Evolutionary conservation across 1,140 invertebrate genomes (phyloP).

Genomic region (Stegodyphus mimosarum): DNA sequence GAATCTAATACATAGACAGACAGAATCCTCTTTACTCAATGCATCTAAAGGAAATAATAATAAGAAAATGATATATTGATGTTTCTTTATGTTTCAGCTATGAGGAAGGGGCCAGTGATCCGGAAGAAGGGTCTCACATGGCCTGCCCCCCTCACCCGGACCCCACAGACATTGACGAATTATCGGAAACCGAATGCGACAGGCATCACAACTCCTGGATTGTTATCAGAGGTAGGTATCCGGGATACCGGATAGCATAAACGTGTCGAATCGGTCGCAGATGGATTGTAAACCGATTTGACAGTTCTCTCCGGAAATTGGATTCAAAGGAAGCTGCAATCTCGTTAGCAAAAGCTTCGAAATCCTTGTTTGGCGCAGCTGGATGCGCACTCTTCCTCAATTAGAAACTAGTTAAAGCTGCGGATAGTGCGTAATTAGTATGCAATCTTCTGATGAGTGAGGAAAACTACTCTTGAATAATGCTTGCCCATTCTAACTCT

Average conservation of each 20-base stretch:
- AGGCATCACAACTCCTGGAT: constrained; percentile 60
- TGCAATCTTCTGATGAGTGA: too few relatives aligned
- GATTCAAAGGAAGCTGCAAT: not conserved
- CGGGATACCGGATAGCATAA: not conserved
- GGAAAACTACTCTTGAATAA: too few relatives aligned
- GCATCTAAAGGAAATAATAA: too few relatives aligned
- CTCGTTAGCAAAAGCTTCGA: not conserved
- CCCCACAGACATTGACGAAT: constrained; percentile 56
- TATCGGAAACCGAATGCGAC: constrained; percentile 62
- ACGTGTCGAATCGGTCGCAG: not conserved
- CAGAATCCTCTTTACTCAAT: too few relatives aligned
- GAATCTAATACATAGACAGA: too few relatives aligned
- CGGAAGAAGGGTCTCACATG: constrained; percentile 32
- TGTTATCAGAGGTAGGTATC: constrained; percentile 58
- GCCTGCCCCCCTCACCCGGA: constrained; percentile 23
- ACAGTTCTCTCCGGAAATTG: constrained; percentile 31
- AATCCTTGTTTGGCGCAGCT: too few relatives aligned
- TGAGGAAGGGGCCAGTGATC: constrained; percentile 36
- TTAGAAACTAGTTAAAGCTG: not conserved
- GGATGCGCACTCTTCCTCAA: not conserved
- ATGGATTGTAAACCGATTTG: constrained; percentile 35
- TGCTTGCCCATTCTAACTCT: too few relatives aligned
- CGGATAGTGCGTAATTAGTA: too few relatives aligned
- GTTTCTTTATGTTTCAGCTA: constrained; percentile 21
- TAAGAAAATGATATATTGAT: not conserved